phyloP scores from a whole-genome alignment of 2,888 invertebrate genomes.

The Drosophila barbarae region DNA sequence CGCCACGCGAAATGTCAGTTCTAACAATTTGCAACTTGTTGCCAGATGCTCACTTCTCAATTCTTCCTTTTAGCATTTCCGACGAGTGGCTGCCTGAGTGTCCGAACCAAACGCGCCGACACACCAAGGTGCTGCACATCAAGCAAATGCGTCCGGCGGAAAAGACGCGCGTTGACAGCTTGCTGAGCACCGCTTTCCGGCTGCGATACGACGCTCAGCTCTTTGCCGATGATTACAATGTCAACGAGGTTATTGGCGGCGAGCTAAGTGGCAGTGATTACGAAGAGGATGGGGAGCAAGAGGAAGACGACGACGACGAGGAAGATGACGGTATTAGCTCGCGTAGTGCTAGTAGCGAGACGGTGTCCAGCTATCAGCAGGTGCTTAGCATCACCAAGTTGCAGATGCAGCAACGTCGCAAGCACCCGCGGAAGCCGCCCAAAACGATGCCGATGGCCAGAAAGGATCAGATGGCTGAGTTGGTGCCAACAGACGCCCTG shows the following conservation, averaged over 20 bases:
- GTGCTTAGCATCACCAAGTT: constrained; percentile 73
- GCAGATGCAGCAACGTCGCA: constrained; percentile 76
- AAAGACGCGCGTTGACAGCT: constrained; percentile 76
- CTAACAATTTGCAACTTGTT: rapidly evolving
- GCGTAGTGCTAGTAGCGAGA: constrained; percentile 63
- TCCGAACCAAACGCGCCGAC: constrained; percentile 81
- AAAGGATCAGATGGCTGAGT: constrained; percentile 4
- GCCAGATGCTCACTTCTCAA: background rate
- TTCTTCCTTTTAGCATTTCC: constrained; percentile 82
- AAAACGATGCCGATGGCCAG: constrained; percentile 42
- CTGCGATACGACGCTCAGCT: constrained; percentile 76
- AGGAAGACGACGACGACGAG: constrained; percentile 43
- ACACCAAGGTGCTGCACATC: constrained; percentile 82
- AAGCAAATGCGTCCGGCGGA: constrained; percentile 77
- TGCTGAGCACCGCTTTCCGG: constrained; percentile 76
- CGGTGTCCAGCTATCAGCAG: constrained; percentile 72
- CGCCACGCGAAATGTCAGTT: constrained; percentile 92
- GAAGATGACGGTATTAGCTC: constrained; percentile 61
- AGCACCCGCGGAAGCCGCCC: constrained; percentile 78
- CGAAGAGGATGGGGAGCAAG: constrained; percentile 33
- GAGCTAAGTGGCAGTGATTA: constrained; percentile 45
- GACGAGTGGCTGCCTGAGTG: constrained; percentile 92
- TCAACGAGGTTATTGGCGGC: constrained; percentile 36
- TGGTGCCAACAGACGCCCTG: constrained; percentile 60
- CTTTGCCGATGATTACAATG: constrained; percentile 68